Evolutionary conservation across 2,113 vertebrate species (phyloP), one percentile per base, ranked within the genome.

Genomic region (Phoxinus phoxinus): DNA sequence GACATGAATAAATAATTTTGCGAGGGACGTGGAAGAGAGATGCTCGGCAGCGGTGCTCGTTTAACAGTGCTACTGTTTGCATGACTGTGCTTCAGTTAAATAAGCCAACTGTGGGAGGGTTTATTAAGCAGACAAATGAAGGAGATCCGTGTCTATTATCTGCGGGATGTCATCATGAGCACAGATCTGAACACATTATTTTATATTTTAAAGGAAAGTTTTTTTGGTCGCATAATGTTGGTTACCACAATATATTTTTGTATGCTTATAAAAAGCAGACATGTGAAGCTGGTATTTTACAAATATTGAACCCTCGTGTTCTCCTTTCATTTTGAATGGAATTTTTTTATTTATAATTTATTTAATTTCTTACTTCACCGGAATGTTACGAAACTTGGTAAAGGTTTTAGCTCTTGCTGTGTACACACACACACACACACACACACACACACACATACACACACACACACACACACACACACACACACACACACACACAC

Each of bases 1-100:
- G 81, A 89, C 83, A 90, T 87, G 83, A 91, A 88, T 88, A 90
- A 90, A 86, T 90, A 15, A 87, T 92, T 87, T n/a, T 63, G 27
- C 12, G 81, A 81, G 73, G 37, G 21, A 67, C 13, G 21, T 53
- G 72, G 19, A 67, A 76, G 25, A 51, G 11, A 51, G 58, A 30
- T 13, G n/a, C 71, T 74, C 56, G 7, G 19, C 30, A 21, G 30
- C 27, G 44, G 48, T 8, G 21, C 32, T 41, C 7, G 30, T 32
- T 51, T 78, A 15, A 56, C 59, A 61, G 10, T 23, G 37, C 7
- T 7, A 23, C 37, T 63, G 56, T 44, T 61, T 75, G 41, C 63
- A 3, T 51, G 48, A 51, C 53, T 23, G 44, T 37, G 73, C 61
- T 67, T 75, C 21, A 15, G 65, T 78, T 25, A 58, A 25, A 44